These are phyloP conservation scores for Etia nguti DNA, from an alignment of 2,113 vertebrate genomes.

Conservation along the genomic window DNA sequence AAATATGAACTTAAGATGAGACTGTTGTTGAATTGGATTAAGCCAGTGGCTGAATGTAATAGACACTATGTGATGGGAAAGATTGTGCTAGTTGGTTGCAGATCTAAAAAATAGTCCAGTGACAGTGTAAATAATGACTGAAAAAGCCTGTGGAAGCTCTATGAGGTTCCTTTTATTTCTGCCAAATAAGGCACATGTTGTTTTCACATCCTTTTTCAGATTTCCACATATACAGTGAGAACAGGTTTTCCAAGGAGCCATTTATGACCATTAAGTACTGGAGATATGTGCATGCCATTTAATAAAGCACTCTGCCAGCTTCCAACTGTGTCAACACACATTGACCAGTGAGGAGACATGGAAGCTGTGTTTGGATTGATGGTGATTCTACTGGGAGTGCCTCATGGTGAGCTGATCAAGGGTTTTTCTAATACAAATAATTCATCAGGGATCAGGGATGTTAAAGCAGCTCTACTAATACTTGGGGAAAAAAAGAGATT, in stretches of 20 bases:
- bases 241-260: background rate
- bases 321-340: background rate
- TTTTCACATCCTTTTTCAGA: background rate
- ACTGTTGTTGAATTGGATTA: background rate
- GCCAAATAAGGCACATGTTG: fast-evolving
- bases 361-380: background rate
- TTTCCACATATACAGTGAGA: background rate
- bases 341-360: background rate
- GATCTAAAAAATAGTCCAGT: background rate
- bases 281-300: background rate
- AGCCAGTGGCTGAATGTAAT: background rate
- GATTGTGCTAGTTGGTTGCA: background rate
- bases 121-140: background rate
- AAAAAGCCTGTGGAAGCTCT: fast-evolving
- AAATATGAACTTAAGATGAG: background rate
- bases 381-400: background rate
- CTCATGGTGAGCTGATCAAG: background rate
- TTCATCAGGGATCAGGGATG: too few species aligned
- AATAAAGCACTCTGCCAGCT: fast-evolving
- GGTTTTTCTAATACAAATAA: background rate
- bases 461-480: background rate
- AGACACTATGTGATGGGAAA: background rate
- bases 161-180: background rate
- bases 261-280: fast-evolving
- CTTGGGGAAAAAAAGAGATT: fast-evolving